phyloP scores from a whole-genome alignment of 2,113 vertebrate species.

The Saiga tatarica region DNA sequence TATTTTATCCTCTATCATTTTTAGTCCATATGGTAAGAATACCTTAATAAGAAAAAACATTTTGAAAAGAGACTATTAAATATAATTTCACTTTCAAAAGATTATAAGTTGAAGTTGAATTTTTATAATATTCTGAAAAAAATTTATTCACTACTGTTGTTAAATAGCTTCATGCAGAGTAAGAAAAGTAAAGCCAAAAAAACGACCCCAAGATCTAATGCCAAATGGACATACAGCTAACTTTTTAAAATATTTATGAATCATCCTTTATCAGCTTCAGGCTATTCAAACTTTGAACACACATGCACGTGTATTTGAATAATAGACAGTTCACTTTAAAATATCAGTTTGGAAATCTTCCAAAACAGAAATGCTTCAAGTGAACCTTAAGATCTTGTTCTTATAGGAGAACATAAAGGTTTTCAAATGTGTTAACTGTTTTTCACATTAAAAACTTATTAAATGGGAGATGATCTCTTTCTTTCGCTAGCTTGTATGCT shows the following conservation, averaged over 20 bases:
- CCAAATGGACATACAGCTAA: background rate
- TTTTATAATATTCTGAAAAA: background rate
- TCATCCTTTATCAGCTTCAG: background rate
- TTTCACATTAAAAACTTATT: background rate
- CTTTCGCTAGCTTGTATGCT: background rate
- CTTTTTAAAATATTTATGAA: background rate
- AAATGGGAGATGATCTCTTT: background rate
- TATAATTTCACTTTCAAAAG: background rate
- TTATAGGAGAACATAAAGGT: background rate
- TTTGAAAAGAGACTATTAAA: background rate
- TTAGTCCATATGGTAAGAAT: background rate
- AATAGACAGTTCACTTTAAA: background rate
- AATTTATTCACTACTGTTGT: background rate
- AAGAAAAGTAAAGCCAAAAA: background rate
- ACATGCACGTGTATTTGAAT: background rate
- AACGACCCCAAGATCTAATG: background rate
- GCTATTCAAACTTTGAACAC: background rate
- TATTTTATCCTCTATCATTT: constrained; percentile 33
- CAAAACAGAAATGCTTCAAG: background rate
- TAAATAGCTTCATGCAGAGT: background rate
- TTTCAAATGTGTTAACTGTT: background rate
- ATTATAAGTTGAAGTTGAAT: background rate
- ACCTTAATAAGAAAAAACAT: background rate
- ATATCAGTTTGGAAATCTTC: background rate
- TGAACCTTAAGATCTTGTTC: background rate